Percentiles rank a stretch among this genome's conserved stretches.
Evolutionary conservation across 2,888 invertebrate species (phyloP).

Genomic region (Dendrolimus pini): DNA sequence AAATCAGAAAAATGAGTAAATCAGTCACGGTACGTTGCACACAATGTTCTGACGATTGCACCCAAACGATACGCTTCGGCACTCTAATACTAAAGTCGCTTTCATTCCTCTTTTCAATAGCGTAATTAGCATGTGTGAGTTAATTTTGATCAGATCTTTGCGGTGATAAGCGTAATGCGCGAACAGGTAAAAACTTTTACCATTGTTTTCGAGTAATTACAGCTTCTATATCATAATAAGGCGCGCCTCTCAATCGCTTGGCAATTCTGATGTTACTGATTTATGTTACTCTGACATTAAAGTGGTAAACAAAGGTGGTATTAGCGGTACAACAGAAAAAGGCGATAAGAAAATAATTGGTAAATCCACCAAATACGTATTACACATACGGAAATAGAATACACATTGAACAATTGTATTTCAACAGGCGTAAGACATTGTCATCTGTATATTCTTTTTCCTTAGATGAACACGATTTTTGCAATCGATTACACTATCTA

Average conservation of each 20-base stretch:
- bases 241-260: not conserved
- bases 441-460: no score
- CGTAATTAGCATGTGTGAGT: conserved; percentile 27
- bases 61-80: not conserved
- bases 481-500: no score
- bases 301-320: no score
- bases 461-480: no score
- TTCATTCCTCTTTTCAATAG: conserved; percentile 20
- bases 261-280: no score
- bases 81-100: not conserved
- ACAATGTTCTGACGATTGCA: not conserved
- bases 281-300: no score
- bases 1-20: not conserved
- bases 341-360: no score
- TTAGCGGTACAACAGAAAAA: no score
- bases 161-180: conserved; percentile 39
- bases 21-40: not conserved
- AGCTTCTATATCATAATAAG: conserved; percentile 3
- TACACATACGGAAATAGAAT: no score
- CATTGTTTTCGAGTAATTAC: conserved; percentile 33
- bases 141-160: conserved; percentile 30
- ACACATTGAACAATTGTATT: no score
- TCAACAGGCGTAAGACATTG: no score
- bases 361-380: no score
- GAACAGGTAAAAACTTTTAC: conserved; percentile 38